Base-by-base conservation (phyloP, 2,113 vertebrate genomes). In the Saccopteryx bilineata region DNA sequence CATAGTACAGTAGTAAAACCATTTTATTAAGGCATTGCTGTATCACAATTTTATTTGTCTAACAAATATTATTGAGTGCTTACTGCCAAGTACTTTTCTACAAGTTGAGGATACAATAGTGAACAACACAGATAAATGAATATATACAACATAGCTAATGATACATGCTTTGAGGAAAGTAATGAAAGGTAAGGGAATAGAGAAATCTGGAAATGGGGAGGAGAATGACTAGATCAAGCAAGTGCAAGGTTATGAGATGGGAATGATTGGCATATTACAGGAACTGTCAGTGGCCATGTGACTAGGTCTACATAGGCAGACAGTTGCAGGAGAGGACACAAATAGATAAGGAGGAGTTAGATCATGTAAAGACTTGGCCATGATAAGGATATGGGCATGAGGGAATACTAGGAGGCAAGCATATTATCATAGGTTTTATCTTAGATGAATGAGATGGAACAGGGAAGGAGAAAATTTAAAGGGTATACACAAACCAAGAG, bases 1-100 rank as follows among this genome's bases (percentile, higher is more conserved):
- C 19, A 21, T 54, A 83, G 21, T 72, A 31, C 24, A 81, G 82
- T 86, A 81, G 82, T 86, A 4, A 95, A 90, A 54, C 7, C 3
- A 48, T 91, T 82, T 91, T 84, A 68, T 91, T 91, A 93, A 92
- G 69, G 26, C 26, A 74, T 79, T 68, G 15, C 17, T 89, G 2
- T 91, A 54, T 85, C 78, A 84, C 24, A 86, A 46, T 78, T 78
- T 78, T 66, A 58, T 39, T 48, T 63, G 74, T 78, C 14, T 13
- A 91, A 52, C 5, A 76, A 72, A 31, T 65, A 50, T 58, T 74
- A 75, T 46, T 92, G 54, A 91, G 28, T 68, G 12, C 28, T 95
- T 69, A n/a, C 76, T 65, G 9, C 26, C 58, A 63, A 14, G 12
- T 76, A 60, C 31, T 91, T 65, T 91, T 26, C 65, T 76, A 76